phyloP scores from a whole-genome alignment of 2,888 invertebrate genomes.

The Rhagophthalmus giganteus region DNA sequence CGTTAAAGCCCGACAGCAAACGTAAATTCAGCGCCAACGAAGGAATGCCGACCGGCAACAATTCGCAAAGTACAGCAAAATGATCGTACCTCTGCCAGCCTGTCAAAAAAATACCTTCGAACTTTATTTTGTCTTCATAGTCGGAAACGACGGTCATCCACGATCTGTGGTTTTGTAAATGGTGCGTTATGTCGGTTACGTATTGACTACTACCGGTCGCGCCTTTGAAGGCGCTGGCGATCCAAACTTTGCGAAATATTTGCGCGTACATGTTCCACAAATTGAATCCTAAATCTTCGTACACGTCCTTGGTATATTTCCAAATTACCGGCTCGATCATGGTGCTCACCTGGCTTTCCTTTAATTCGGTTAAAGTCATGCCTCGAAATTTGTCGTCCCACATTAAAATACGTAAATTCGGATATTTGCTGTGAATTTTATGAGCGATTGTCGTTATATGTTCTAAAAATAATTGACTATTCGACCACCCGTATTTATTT shows the following conservation, averaged over 20 bases:
- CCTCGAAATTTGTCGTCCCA: slow-evolving; percentile 83
- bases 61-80: slow-evolving; percentile 66
- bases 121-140: slow-evolving; percentile 58
- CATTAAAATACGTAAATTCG: slow-evolving; percentile 64
- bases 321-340: slow-evolving; percentile 71
- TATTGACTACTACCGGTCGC: slow-evolving; percentile 61
- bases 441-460: slow-evolving; percentile 63
- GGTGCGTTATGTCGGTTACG: slow-evolving; percentile 62
- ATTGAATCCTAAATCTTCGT: slow-evolving; percentile 45
- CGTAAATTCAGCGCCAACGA: slow-evolving; percentile 65
- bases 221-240: slow-evolving; percentile 85
- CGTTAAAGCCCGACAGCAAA: slow-evolving; percentile 53
- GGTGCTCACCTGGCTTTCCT: slow-evolving; percentile 54
- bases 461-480: slow-evolving; percentile 63
- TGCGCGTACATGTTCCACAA: slow-evolving; percentile 62
- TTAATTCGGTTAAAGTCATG: slow-evolving; percentile 57
- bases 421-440: slow-evolving; percentile 57
- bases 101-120: slow-evolving; percentile 69
- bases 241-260: slow-evolving; percentile 73
- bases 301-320: slow-evolving; percentile 63
- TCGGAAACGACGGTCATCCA: slow-evolving; percentile 67
- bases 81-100: slow-evolving; percentile 76
- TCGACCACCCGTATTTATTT: slow-evolving; percentile 52
- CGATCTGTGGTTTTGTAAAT: slow-evolving; percentile 70
- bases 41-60: slow-evolving; percentile 65